A percentile compares a stretch with the other conserved stretches of the same genome.
Conservation (phyloP, 2,113 vertebrate genomes). For the Otocyon megalotis region DNA sequence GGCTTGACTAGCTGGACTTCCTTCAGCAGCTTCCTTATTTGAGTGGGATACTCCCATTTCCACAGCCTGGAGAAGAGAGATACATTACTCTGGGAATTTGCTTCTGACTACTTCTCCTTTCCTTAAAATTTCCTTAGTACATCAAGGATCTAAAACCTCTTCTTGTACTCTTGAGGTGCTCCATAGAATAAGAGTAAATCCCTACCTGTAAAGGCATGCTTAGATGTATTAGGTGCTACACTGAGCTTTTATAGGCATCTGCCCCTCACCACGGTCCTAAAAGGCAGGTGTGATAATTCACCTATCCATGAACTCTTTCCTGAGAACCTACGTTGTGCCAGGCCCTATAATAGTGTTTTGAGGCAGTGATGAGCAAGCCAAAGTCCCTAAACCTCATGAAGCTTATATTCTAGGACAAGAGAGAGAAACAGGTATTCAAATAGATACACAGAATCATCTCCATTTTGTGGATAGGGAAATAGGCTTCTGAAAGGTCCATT, state of each 20-base stretch:
- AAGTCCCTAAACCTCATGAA: background rate
- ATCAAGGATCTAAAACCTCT: background rate
- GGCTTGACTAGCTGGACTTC: background rate
- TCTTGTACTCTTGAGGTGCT: background rate
- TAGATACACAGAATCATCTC: background rate
- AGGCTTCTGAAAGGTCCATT: background rate
- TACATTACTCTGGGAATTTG: background rate
- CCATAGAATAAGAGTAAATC: background rate
- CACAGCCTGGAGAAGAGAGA: constrained; percentile 8
- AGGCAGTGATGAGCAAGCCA: background rate
- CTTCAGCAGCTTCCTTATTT: background rate
- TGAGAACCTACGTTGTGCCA: background rate
- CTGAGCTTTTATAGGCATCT: background rate
- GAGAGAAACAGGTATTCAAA: background rate
- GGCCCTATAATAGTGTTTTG: background rate
- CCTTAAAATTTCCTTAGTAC: background rate
- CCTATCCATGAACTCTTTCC: rapidly evolving
- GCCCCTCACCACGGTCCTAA: background rate
- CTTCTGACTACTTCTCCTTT: background rate
- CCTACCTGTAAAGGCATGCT: background rate
- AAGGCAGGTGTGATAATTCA: background rate
- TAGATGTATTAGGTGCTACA: too few relatives aligned
- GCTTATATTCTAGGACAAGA: background rate
- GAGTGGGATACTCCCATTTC: background rate
- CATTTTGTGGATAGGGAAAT: background rate